phyloP scores from a whole-genome alignment of 2,888 invertebrate genomes.

The Noctua fimbriata region DNA sequence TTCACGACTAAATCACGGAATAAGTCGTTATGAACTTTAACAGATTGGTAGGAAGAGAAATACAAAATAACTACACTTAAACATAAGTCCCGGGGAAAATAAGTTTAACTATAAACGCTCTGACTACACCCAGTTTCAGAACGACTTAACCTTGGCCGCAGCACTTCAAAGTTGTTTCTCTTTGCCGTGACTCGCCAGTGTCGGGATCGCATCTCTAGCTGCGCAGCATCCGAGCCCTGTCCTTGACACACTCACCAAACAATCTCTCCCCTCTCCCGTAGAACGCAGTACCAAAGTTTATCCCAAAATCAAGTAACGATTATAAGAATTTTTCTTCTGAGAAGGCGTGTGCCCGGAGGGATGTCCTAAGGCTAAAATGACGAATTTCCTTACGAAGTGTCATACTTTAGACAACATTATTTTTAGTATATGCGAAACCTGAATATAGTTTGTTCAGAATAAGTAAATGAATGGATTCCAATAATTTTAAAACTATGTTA shows the following conservation, averaged over 20 bases:
- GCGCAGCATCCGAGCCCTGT: conserved; percentile 37
- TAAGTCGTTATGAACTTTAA: background rate
- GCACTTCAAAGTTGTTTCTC: conserved; percentile 21
- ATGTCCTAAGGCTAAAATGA: too few species aligned
- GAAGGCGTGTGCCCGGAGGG: background rate
- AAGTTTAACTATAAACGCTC: background rate
- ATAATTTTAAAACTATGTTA: too few species aligned
- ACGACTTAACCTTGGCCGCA: conserved; percentile 31
- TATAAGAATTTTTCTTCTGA: background rate
- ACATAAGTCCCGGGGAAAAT: background rate
- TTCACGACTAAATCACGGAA: background rate
- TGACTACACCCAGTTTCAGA: background rate
- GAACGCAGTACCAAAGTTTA: conserved; percentile 14
- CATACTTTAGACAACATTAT: too few species aligned
- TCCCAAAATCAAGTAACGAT: conserved; percentile 8
- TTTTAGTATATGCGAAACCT: too few species aligned
- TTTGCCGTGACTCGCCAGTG: conserved; percentile 6
- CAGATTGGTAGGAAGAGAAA: background rate
- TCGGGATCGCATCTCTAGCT: conserved; percentile 16
- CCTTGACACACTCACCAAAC: conserved; percentile 47
- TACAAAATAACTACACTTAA: background rate
- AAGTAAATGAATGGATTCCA: too few species aligned
- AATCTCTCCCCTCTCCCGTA: conserved; percentile 1
- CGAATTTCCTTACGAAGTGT: background rate
- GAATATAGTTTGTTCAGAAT: too few species aligned